A percentile compares a stretch with the other conserved stretches of the same genome.
phyloP scores from a whole-genome alignment of 2,797 vertebrate genomes.

The Melanotaenia pygmaea region DNA sequence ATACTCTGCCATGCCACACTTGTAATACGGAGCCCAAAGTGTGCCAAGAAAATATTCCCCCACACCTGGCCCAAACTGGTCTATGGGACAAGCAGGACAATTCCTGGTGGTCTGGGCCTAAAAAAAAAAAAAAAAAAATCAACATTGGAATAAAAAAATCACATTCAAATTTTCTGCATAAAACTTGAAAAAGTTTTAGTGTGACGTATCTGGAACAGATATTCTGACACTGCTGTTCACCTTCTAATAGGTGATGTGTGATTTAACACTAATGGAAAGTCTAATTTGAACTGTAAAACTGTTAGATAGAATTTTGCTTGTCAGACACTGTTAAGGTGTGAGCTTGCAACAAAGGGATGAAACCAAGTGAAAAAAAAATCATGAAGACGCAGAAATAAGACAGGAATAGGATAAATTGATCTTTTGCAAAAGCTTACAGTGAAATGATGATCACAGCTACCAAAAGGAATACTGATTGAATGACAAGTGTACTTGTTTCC shows the following conservation, averaged over 20 bases:
- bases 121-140: neutral
- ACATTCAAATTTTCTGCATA: neutral
- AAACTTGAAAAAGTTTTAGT: neutral
- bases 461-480: conserved; percentile 13
- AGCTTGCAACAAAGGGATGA: conserved; percentile 22
- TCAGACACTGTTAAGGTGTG: conserved; percentile 20
- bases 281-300: conserved; percentile 18
- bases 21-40: too few species aligned
- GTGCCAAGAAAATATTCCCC: too few species aligned
- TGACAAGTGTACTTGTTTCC: conserved; percentile 20
- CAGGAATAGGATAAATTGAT: neutral
- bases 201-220: neutral
- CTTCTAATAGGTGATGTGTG: conserved; percentile 14
- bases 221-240: conserved; percentile 16
- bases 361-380: conserved; percentile 7
- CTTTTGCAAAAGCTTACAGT: conserved; percentile 11
- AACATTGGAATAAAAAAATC: neutral
- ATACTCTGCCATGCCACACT: too few species aligned
- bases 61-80: too few species aligned
- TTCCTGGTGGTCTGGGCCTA: too few species aligned
- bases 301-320: conserved; percentile 11
- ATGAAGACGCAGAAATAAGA: neutral
- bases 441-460: neutral
- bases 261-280: conserved; percentile 23
- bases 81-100: too few species aligned